phyloP scores from a whole-genome alignment of 2,797 vertebrate species.

The Hapalemur alaotrensis region DNA sequence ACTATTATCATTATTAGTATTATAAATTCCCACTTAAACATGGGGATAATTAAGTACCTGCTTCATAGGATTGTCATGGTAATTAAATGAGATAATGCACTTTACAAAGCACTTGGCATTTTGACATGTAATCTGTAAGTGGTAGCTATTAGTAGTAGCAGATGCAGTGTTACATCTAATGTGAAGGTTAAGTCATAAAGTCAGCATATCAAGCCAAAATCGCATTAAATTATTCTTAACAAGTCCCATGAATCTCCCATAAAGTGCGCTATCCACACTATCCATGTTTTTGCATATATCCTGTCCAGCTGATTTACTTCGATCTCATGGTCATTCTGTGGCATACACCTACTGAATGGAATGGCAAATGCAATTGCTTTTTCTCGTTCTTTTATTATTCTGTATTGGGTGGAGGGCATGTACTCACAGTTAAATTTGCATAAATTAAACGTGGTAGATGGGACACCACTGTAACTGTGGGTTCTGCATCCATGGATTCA shows the following conservation, averaged over 20 bases:
- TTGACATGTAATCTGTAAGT: not conserved
- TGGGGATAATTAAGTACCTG: not conserved
- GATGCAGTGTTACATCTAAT: not conserved
- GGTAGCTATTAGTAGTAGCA: not conserved
- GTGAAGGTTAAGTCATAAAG: not conserved
- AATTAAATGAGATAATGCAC: not conserved
- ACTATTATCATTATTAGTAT: not conserved
- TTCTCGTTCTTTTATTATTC: not conserved
- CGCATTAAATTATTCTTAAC: not conserved
- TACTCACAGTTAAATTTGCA: not conserved
- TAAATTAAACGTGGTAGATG: not conserved
- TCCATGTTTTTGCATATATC: not conserved
- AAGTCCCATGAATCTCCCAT: not conserved
- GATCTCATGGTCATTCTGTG: not conserved
- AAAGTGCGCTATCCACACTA: not conserved
- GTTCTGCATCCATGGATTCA: not conserved
- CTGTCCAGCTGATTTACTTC: not conserved
- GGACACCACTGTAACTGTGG: not conserved
- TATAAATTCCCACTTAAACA: conserved; percentile 7
- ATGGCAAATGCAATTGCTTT: not conserved
- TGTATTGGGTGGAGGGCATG: not conserved
- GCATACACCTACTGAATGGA: not conserved
- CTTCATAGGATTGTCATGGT: not conserved
- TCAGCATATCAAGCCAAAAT: not conserved
- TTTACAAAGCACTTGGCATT: not conserved